Base-by-base conservation (phyloP, 1,140 invertebrate species). In the Glossosoma conforme region DNA sequence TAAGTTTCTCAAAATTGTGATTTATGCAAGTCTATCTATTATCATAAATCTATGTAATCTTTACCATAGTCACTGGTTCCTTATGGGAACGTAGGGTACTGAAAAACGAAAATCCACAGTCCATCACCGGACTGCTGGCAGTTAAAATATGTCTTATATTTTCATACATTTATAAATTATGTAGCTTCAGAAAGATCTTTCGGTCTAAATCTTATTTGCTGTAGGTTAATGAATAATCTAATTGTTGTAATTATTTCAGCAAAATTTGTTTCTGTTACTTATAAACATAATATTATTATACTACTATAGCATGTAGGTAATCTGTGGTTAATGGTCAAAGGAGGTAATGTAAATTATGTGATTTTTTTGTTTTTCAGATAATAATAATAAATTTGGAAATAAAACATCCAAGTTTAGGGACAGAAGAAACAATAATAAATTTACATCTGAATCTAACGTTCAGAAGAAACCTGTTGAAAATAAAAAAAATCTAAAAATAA, bases 301-400 rank as follows among this genome's bases (percentile, higher is more conserved):
- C n/a, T n/a, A n/a, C n/a, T n/a, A n/a, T n/a, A n/a, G n/a, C n/a
- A n/a, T n/a, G n/a, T n/a, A n/a, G n/a, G n/a, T n/a, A n/a, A n/a
- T n/a, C n/a, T n/a, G n/a, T n/a, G n/a, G 24, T n/a, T n/a, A 28
- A 28, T 8, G n/a, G n/a, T 28, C n/a, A 28, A 28, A 28, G n/a
- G 6, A 28, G n/a, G n/a, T 28, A 28, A 28, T 28, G 6, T 8
- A 28, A 8, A n/a, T 8, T 28, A 3, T 10, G 15, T 45, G 33
- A 11, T 13, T 48, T 37, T 48, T 15, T 19, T 10, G 24, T 48
- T 38, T 25, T 48, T 37, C 24, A 38, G n/a, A 30, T 14, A 38
- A 48, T 24, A 20, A 6, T 3, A 44, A 9, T 8, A 24, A 35
- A 14, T 17, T 35, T 36, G 8, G 3, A 36, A 18, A 6, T 35